phyloP scores from a whole-genome alignment of 2,888 invertebrate genomes.

The Metopia argyrocephala region DNA sequence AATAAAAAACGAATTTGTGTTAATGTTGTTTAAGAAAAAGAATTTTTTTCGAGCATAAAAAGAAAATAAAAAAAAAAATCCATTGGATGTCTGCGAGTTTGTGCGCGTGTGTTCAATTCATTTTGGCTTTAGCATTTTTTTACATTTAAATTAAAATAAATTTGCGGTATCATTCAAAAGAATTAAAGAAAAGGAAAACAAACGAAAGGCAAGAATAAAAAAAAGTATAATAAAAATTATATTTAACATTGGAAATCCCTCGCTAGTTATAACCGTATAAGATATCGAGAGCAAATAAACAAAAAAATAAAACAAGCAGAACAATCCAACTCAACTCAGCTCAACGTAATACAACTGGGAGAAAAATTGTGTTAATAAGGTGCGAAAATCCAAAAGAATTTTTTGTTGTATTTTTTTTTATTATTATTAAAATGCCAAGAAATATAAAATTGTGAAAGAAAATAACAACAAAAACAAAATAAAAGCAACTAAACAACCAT shows the following conservation, averaged over 20 bases:
- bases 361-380: slow-evolving; percentile 63
- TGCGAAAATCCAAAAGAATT: slow-evolving; percentile 61
- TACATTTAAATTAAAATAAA: slow-evolving; percentile 21
- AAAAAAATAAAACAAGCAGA: not conserved
- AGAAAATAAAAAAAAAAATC: not conserved
- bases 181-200: not conserved
- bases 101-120: slow-evolving; percentile 17
- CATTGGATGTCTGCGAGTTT: not conserved
- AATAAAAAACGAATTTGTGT: slow-evolving; percentile 51
- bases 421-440: too few relatives aligned
- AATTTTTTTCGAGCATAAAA: slow-evolving; percentile 22
- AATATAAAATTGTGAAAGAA: slow-evolving; percentile 55
- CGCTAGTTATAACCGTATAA: slow-evolving; percentile 16
- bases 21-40: slow-evolving; percentile 36
- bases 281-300: not conserved
- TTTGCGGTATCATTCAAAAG: slow-evolving; percentile 37
- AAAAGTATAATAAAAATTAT: slow-evolving; percentile 33
- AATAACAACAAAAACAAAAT: slow-evolving; percentile 41
- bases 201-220: slow-evolving; percentile 1
- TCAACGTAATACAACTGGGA: slow-evolving; percentile 24
- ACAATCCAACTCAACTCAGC: not conserved
- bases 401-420: slow-evolving; percentile 17
- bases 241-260: slow-evolving; percentile 29
- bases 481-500: too few relatives aligned
- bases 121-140: slow-evolving; percentile 11